Conservation (phyloP, 2,888 invertebrate species). For the Teinopalpus imperialis region DNA sequence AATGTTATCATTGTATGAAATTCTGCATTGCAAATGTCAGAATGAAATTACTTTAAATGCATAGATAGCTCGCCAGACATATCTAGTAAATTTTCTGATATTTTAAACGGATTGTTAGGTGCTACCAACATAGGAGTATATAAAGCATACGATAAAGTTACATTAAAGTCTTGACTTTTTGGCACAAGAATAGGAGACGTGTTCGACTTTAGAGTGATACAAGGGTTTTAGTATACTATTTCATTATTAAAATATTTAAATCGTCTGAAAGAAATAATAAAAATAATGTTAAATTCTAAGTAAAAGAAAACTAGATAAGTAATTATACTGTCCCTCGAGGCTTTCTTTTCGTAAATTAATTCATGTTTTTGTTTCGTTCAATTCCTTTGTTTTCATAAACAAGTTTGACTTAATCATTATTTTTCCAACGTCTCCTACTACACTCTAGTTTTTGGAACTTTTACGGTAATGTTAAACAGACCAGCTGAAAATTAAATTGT, state of each 20-base stretch:
- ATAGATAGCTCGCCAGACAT: no score
- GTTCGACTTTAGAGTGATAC: not conserved
- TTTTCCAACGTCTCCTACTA: constrained; percentile 3
- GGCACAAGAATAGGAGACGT: not conserved
- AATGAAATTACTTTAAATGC: no score
- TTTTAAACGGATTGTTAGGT: no score
- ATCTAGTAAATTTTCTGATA: no score
- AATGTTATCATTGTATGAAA: no score
- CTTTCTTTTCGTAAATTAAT: not conserved
- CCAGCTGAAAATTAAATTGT: no score
- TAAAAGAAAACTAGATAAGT: not conserved
- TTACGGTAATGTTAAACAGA: no score
- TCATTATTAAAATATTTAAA: not conserved
- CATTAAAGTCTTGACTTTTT: not conserved
- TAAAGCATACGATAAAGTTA: no score
- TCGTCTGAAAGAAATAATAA: not conserved
- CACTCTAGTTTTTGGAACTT: not conserved
- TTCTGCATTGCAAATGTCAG: no score
- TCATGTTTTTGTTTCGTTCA: constrained; percentile 4
- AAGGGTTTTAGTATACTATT: not conserved
- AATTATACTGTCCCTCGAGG: constrained; percentile 10
- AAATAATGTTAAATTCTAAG: constrained; percentile 1
- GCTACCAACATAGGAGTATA: no score
- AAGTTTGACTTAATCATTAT: constrained; percentile 8
- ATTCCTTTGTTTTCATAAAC: constrained; percentile 2